These are phyloP conservation scores for Eulemur coronatus DNA, from an alignment of 2,797 vertebrate genomes.

Conservation along the genomic window DNA sequence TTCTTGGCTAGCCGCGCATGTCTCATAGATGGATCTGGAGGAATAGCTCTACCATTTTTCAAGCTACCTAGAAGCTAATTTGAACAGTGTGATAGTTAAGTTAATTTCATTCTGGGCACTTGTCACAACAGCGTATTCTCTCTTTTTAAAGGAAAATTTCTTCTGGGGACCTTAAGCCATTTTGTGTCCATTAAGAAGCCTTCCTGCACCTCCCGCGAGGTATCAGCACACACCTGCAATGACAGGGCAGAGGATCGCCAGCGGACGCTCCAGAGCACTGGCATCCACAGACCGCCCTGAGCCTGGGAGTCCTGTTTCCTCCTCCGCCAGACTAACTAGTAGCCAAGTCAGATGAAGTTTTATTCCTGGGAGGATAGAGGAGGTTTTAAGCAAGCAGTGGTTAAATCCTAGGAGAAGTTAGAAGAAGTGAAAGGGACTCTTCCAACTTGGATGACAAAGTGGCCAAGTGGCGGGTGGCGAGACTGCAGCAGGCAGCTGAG, in stretches of 20 bases:
- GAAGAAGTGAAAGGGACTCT: background rate
- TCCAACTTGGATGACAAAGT: background rate
- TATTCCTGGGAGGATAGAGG: background rate
- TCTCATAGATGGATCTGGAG: background rate
- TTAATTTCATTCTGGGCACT: background rate
- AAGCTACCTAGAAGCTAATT: background rate
- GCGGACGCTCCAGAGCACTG: no score
- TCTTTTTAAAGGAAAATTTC: background rate
- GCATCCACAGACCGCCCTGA: background rate
- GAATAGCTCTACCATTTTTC: background rate
- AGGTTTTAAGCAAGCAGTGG: background rate
- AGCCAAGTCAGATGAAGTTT: background rate
- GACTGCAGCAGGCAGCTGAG: background rate
- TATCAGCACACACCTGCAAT: accelerated
- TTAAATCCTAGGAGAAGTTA: background rate
- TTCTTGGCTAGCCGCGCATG: accelerated
- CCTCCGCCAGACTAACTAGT: background rate
- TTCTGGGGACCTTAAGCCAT: background rate
- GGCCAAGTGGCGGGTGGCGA: background rate
- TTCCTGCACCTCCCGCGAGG: no score
- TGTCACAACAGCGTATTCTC: background rate
- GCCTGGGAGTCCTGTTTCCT: background rate
- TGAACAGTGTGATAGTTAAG: background rate
- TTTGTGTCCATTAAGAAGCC: no score
- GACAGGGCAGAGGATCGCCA: background rate